Percentiles rank a stretch among this genome's conserved stretches.
Evolutionary conservation across 2,888 invertebrate genomes (phyloP).

Genomic region (Platerodrilus igneus): DNA sequence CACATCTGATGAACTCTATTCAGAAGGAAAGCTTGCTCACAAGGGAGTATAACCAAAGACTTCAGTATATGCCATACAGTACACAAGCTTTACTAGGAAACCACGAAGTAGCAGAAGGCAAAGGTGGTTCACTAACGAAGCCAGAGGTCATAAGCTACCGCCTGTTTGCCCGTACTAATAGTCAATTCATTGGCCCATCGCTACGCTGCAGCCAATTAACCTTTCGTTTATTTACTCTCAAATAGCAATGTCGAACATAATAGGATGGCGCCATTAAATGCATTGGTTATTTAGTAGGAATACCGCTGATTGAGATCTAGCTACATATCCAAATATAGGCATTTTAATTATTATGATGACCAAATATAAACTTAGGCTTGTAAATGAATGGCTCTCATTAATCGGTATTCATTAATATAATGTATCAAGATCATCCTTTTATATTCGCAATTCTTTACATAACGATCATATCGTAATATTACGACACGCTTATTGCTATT

Average conservation of each 20-base stretch:
- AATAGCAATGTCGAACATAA: conserved; percentile 28
- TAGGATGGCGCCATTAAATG: too few relatives aligned
- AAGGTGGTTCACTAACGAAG: conserved; percentile 39
- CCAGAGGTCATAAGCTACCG: conserved; percentile 48
- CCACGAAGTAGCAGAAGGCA: conserved; percentile 28
- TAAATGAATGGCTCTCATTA: too few relatives aligned
- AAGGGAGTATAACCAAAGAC: conserved; percentile 18
- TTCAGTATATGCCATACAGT: conserved; percentile 15
- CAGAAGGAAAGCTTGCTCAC: conserved; percentile 28
- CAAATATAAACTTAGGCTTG: too few relatives aligned
- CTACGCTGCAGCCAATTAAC: conserved; percentile 45
- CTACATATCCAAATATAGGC: too few relatives aligned
- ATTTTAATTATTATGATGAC: too few relatives aligned
- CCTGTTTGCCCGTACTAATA: conserved; percentile 51
- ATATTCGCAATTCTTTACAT: too few relatives aligned
- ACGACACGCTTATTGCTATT: too few relatives aligned
- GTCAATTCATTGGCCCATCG: conserved; percentile 49
- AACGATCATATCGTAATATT: too few relatives aligned
- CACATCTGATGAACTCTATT: conserved; percentile 33
- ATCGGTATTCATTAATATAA: too few relatives aligned
- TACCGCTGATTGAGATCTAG: too few relatives aligned
- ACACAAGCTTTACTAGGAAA: conserved; percentile 23
- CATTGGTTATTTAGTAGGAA: too few relatives aligned
- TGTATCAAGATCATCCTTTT: too few relatives aligned
- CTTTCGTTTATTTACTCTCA: conserved; percentile 44